Base-by-base conservation (phyloP, 2,113 vertebrate genomes). In the Urocynchramus pylzowi region DNA sequence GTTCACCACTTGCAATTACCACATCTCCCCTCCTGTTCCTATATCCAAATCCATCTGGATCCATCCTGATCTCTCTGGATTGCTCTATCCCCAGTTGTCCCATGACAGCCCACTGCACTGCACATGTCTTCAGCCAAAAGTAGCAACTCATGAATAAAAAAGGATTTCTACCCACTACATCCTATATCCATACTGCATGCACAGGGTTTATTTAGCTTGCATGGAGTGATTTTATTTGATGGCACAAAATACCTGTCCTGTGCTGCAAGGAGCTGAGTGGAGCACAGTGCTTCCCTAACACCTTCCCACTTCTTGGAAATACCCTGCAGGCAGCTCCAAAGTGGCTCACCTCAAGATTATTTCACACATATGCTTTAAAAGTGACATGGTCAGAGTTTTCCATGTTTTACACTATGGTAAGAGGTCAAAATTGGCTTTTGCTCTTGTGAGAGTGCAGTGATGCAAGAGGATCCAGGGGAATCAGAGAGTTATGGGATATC, bases 401-500 rank as follows among this genome's bases (percentile, higher is more conserved):
- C 2, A 1, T 2, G 14, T 9, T 76, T 86, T 18, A 31, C 12
- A 3, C 14, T 2, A 23, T 3, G 13, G 20, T 27, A 68, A 30
- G 10, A 44, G 50, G 20, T 17, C 26, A 39, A 41, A 77, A 18
- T 12, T 67, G 26, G 28, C 10, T 18, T 80, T 70, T 70, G 15
- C 7, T 87, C 39, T 75, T 68, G 47, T n/a, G 39, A 41, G 42
- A 21, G 27, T 8, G 42, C 70, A 37, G 60, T 7, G n/a, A 23
- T 52, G 26, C 8, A 33, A 37, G 33, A 35, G 11, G 30, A 59
- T n/a, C 45, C 21, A 17, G 1, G 4, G 22, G 26, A 41, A 76
- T 47, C 24, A 23, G 35, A 31, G 53, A 27, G 6, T 10, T 30
- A 10, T 0, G 1, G n/a, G 18, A 27, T 27, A 31, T 16, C 31